A percentile compares a stretch with the other conserved stretches of the same genome.
Conservation (phyloP, 2,888 invertebrate species). For the Orthonychiurus folsomi region DNA sequence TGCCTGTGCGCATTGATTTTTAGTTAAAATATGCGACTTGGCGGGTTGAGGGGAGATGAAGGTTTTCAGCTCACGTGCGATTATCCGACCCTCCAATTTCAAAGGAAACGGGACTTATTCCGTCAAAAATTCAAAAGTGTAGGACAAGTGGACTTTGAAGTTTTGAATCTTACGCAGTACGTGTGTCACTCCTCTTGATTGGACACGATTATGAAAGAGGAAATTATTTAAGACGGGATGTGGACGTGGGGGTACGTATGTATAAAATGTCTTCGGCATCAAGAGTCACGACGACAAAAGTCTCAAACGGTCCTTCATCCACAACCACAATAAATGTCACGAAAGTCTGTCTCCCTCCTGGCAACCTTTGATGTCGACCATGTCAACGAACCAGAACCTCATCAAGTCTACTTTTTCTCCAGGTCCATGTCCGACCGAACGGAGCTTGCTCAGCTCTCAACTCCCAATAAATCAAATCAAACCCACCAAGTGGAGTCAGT, state of each 20-base stretch:
- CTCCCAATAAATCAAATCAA: background rate
- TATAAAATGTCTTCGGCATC: background rate
- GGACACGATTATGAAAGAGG: background rate
- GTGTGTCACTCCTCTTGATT: too few relatives aligned
- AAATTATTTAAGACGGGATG: background rate
- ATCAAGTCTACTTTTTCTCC: constrained; percentile 7
- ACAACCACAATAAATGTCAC: constrained; percentile 31
- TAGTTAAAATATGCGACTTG: too few relatives aligned
- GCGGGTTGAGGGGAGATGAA: too few relatives aligned
- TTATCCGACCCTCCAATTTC: background rate
- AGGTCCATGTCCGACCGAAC: background rate
- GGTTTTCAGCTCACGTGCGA: too few relatives aligned
- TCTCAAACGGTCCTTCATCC: constrained; percentile 15
- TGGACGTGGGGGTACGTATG: background rate
- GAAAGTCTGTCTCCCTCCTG: constrained; percentile 23
- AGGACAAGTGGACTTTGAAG: too few relatives aligned
- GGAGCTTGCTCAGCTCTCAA: background rate
- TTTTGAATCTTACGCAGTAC: too few relatives aligned
- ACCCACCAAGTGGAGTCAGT: background rate
- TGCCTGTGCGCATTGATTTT: background rate
- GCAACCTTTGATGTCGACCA: too few relatives aligned
- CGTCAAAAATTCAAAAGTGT: background rate
- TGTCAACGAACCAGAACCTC: background rate
- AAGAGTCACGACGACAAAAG: background rate
- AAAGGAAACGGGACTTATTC: background rate